These are phyloP conservation scores for Glossophaga mutica DNA, from an alignment of 2,797 vertebrate species.

Conservation along the genomic window DNA sequence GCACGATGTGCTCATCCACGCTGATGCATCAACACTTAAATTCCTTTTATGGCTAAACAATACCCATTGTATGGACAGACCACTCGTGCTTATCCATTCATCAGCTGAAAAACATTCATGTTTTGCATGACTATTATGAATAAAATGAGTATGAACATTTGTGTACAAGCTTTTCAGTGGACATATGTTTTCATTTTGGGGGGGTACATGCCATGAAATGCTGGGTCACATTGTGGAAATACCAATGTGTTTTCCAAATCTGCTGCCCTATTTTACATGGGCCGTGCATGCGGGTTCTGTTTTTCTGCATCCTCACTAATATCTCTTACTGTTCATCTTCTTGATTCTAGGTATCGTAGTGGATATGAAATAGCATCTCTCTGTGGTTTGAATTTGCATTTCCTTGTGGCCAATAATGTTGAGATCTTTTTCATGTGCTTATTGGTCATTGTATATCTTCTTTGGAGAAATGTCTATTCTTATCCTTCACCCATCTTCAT, in stretches of 20 bases:
- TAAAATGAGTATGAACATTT: background rate
- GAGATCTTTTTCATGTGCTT: background rate
- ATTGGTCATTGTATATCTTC: background rate
- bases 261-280: background rate
- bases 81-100: background rate
- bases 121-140: background rate
- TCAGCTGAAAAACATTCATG: background rate
- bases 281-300: background rate
- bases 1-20: background rate
- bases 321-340: background rate
- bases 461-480: background rate
- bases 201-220: background rate
- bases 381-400: background rate
- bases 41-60: background rate
- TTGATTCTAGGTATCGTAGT: background rate
- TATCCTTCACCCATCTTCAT: background rate
- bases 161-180: background rate
- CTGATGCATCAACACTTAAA: background rate
- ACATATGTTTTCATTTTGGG: background rate
- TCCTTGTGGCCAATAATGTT: background rate
- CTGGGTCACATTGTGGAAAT: background rate
- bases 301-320: background rate
- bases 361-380: background rate
- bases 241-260: background rate
- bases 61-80: background rate